Conservation (phyloP, 2,797 vertebrate genomes). For the Acanthornis magna region DNA sequence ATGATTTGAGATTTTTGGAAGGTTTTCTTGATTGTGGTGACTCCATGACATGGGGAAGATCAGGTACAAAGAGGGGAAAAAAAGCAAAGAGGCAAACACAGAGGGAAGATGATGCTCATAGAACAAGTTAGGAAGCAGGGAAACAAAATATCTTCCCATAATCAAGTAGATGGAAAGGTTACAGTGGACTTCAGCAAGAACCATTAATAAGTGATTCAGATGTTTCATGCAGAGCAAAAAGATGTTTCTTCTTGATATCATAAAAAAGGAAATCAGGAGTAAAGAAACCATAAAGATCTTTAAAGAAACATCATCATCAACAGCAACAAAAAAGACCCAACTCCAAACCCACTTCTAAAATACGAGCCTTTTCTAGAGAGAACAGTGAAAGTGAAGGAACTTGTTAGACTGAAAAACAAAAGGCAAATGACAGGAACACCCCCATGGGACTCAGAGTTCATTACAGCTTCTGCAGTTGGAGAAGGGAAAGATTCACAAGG, state of each 20-base stretch:
- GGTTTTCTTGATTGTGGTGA: not conserved
- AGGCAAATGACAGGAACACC: not conserved
- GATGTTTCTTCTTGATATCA: not conserved
- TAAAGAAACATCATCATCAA: not conserved
- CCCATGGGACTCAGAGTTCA: not conserved
- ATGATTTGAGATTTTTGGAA: not conserved
- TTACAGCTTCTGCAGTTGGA: not conserved
- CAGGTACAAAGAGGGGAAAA: not conserved
- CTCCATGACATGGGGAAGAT: not conserved
- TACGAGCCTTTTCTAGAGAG: not conserved
- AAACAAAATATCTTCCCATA: not conserved
- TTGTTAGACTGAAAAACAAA: not conserved
- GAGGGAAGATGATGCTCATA: not conserved
- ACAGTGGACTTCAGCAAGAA: not conserved
- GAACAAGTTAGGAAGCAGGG: not conserved
- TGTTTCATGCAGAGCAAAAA: not conserved
- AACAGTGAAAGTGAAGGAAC: not conserved
- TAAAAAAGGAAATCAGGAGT: not conserved
- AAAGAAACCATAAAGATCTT: not conserved
- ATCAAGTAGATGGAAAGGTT: not conserved
- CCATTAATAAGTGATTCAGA: not conserved
- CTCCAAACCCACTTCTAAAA: not conserved
- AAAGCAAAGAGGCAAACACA: rapidly evolving
- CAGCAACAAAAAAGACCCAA: not conserved
- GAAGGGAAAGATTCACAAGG: not conserved